Base-by-base conservation (phyloP, 2,797 vertebrate species). In the Astyanax mexicanus region DNA sequence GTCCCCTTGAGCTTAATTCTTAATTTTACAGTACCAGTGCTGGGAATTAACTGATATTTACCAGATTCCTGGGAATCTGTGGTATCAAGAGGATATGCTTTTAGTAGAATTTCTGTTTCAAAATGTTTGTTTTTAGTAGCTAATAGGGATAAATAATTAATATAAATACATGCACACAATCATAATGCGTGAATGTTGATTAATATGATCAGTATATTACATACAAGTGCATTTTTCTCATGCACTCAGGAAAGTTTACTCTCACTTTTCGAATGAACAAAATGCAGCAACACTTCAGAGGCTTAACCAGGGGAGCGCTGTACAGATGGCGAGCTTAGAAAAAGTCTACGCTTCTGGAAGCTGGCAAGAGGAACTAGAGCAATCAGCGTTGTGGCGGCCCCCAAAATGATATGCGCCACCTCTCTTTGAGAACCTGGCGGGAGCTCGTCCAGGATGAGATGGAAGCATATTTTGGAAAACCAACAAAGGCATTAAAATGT, bases 401-500 rank as follows among this genome's bases (percentile, higher is more conserved):
- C 72, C 70, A 80, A 84, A 89, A 87, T 82, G 84, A 88, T 87
- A 83, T 87, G 86, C 87, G 74, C 89, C 89, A 91, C 90, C 91
- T 91, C 90, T 91, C 90, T 91, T 49, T 75, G 89, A 89, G 87
- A 90, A 91, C 90, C 90, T 88, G 89, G 75, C 86, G 90, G 85
- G 90, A 90, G 83, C 85, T 82, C 81, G 23, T 90, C 89, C 91
- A 90, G 90, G 83, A 90, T 84, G 88, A 90, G 91, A 92, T 89
- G 89, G 91, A 89, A 94, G 92, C 92, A 94, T 93, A 93, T 94
- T 94, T 91, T 93, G 92, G 92, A 94, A 92, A 92, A 92, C 91
- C 90, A 94, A 94, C 93, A 94, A 91, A 93, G 89, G 91, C 92
- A 92, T 93, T 93, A 91, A 91, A 91, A 93, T 92, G 91, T 92